Conservation (phyloP, 2,113 vertebrate genomes). For the Scartelaos histophorus region DNA sequence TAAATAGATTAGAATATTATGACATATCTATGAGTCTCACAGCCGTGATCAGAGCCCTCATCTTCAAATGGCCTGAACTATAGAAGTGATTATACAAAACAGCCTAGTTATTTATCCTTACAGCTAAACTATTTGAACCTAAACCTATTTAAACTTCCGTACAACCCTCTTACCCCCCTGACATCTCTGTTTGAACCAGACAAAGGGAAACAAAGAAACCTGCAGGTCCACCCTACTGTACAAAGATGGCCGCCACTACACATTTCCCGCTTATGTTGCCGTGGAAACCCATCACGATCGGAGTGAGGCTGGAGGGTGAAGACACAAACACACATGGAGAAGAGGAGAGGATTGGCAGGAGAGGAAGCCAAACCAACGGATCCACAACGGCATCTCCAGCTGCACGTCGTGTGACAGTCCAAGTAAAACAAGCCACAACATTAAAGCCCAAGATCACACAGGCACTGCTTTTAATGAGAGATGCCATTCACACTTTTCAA, state of each 20-base stretch:
- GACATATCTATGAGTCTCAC: no score
- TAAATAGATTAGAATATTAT: no score
- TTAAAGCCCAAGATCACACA: constrained; percentile 58
- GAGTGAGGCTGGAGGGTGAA: constrained; percentile 48
- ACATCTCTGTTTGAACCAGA: neutral
- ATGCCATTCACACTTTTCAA: constrained; percentile 70
- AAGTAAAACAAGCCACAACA: constrained; percentile 48
- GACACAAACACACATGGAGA: constrained; percentile 36
- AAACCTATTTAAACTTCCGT: no score
- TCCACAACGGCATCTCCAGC: constrained; percentile 33
- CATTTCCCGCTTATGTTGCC: constrained; percentile 54
- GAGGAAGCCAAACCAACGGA: constrained; percentile 27
- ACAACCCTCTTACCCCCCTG: neutral
- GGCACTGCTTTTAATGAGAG: constrained; percentile 58
- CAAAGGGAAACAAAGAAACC: neutral
- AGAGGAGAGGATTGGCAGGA: constrained; percentile 42
- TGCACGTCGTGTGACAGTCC: constrained; percentile 38
- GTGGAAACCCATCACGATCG: constrained; percentile 63
- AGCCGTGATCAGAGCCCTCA: no score
- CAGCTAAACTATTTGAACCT: no score
- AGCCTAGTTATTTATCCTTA: no score
- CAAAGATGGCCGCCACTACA: constrained; percentile 30
- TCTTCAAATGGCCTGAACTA: no score
- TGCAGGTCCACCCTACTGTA: constrained; percentile 41
- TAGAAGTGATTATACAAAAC: no score